Conservation (phyloP, 2,888 invertebrate genomes). For the Hypena proboscidalis region DNA sequence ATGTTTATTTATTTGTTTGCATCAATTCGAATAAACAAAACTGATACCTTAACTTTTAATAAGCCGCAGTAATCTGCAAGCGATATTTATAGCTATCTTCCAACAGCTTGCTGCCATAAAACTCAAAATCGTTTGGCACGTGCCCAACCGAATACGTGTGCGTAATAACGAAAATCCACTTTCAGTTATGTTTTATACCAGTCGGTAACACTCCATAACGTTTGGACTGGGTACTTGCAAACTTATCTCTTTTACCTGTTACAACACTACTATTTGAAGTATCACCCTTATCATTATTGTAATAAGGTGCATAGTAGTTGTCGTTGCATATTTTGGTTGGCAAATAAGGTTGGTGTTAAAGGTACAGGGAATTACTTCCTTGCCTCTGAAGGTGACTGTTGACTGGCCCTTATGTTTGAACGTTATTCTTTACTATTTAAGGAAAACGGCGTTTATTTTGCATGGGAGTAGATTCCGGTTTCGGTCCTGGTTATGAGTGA, state of each 20-base stretch:
- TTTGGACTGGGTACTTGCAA: constrained; percentile 42
- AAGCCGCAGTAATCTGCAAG: constrained; percentile 39
- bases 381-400: constrained; percentile 46
- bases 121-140: constrained; percentile 57
- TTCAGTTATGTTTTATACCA: constrained; percentile 70
- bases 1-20: constrained; percentile 6
- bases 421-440: constrained; percentile 40
- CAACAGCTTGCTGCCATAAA: constrained; percentile 47
- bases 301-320: constrained; percentile 13
- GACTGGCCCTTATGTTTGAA: constrained; percentile 43
- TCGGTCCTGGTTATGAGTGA: background rate
- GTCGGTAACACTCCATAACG: constrained; percentile 60
- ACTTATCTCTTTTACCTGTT: constrained; percentile 7
- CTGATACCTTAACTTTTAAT: constrained; percentile 44
- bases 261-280: background rate
- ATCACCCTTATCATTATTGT: background rate
- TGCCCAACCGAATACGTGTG: constrained; percentile 54
- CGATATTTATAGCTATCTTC: constrained; percentile 48
- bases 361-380: constrained; percentile 47
- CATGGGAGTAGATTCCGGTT: background rate
- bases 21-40: constrained; percentile 12
- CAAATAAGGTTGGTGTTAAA: constrained; percentile 8
- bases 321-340: background rate
- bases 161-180: constrained; percentile 70
- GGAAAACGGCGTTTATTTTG: constrained; percentile 29